phyloP scores from a whole-genome alignment of 2,797 vertebrate species.

The Vultur gryphus region DNA sequence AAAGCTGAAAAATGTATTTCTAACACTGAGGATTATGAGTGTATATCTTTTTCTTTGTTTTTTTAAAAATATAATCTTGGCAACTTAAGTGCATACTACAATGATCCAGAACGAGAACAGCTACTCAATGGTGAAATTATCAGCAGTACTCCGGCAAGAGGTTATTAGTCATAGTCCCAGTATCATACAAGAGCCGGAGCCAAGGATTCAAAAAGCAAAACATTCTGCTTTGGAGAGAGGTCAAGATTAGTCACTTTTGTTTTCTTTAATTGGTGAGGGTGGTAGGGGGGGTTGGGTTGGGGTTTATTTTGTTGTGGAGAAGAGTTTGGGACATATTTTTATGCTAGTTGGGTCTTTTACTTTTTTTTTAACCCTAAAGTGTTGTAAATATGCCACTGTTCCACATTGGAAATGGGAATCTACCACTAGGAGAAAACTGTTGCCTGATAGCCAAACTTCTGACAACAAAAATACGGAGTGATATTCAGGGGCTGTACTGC shows the following conservation, averaged over 20 bases:
- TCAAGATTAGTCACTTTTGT: slow-evolving; percentile 58
- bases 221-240: slow-evolving; percentile 59
- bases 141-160: slow-evolving; percentile 55
- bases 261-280: neutral
- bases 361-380: slow-evolving; percentile 13
- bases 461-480: slow-evolving; percentile 20
- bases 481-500: neutral
- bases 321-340: slow-evolving; percentile 16
- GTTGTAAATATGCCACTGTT: slow-evolving; percentile 21
- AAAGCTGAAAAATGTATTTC: slow-evolving; percentile 56
- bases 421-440: neutral
- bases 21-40: slow-evolving; percentile 32
- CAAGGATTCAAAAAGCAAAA: slow-evolving; percentile 64
- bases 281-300: neutral
- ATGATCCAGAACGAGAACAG: slow-evolving; percentile 57
- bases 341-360: neutral
- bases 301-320: neutral
- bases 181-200: slow-evolving; percentile 52
- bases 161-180: slow-evolving; percentile 66
- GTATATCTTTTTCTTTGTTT: slow-evolving; percentile 41
- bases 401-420: neutral
- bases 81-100: slow-evolving; percentile 3
- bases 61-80: slow-evolving; percentile 46
- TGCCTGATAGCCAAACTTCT: slow-evolving; percentile 32
- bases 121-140: slow-evolving; percentile 69